phyloP scores from a whole-genome alignment of 2,888 invertebrate genomes.

The Agrilus cyanescens region DNA sequence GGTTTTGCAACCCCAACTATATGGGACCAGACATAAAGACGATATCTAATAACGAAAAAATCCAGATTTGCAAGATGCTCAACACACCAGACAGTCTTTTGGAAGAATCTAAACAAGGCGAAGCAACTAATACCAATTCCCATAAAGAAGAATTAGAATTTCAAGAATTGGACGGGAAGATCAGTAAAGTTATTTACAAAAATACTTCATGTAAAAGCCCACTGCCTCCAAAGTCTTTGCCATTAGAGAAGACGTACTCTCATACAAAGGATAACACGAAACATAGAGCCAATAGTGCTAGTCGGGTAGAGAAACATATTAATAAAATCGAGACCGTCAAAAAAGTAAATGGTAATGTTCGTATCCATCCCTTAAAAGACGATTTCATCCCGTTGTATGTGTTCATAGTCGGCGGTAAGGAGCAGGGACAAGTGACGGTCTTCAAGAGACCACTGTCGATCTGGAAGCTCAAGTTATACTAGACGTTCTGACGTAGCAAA shows the following conservation, averaged over 20 bases:
- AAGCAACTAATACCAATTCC: background rate
- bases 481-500: slow-evolving; percentile 8
- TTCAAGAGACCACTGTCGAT: slow-evolving; percentile 66
- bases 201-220: slow-evolving; percentile 17
- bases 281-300: slow-evolving; percentile 44
- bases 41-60: slow-evolving; percentile 20
- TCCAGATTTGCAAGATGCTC: slow-evolving; percentile 34
- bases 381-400: slow-evolving; percentile 46
- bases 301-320: slow-evolving; percentile 39
- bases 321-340: slow-evolving; percentile 25
- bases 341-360: slow-evolving; percentile 16
- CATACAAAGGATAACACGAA: slow-evolving; percentile 21
- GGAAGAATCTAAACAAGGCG: slow-evolving; percentile 9
- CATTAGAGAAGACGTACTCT: slow-evolving; percentile 35
- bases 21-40: slow-evolving; percentile 50
- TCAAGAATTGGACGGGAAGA: slow-evolving; percentile 27
- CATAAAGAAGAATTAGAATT: slow-evolving; percentile 27
- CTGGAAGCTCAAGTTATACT: slow-evolving; percentile 59
- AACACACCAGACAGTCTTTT: slow-evolving; percentile 49
- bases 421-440: slow-evolving; percentile 63
- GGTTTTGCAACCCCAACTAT: slow-evolving; percentile 69
- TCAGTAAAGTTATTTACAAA: slow-evolving; percentile 29
- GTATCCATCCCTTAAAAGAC: slow-evolving; percentile 26
- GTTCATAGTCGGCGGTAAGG: slow-evolving; percentile 67
- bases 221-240: slow-evolving; percentile 39